Base-by-base conservation (phyloP, 2,888 invertebrate genomes). In the Polydrusus cervinus region DNA sequence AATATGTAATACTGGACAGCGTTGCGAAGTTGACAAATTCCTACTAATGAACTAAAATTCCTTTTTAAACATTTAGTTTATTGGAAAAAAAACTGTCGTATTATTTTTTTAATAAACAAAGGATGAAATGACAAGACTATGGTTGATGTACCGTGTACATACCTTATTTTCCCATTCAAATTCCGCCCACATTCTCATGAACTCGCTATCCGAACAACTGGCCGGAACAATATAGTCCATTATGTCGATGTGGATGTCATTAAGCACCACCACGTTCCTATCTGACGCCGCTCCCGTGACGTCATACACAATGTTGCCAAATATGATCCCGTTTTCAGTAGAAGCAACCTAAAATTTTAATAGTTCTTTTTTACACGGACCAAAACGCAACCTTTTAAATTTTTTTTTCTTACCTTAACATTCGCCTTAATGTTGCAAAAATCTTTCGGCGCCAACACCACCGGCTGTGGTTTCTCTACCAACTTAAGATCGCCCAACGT, bases 161-260 rank as follows among this genome's bases (percentile, higher is more conserved):
- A 81, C 82, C 91, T 99, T 99, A 88, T 99, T 99, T 89, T 99
- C 99, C 99, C 99, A 99, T 88, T 99, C 99, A 89, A 99, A 99
- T 90, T 99, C 99, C 2, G 98, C 97, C 99, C 99, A 99, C 99
- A 99, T 99, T 88, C 96, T 94, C 7, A 99, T 89, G 90, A 99
- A 99, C 89, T 99, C 99, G 0, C 94, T 93, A 87, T 99, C 99
- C 67, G 94, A 95, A 87, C 99, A 99, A 49, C 90, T 88, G 14
- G 97, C 97, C 18, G 98, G 98, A 84, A 98, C 94, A 84, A 98
- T 98, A 89, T 98, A 98, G 89, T 99, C 99, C 96, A 99, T 98
- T 82, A 99, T 98, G 88, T 99, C 99, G 85, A 99, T 98, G 87
- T 99, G 98, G 84, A 99, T 99, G 87, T 99, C 99, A 87, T 99